phyloP scores from a whole-genome alignment of 2,888 invertebrate species.

The Belgica antarctica region DNA sequence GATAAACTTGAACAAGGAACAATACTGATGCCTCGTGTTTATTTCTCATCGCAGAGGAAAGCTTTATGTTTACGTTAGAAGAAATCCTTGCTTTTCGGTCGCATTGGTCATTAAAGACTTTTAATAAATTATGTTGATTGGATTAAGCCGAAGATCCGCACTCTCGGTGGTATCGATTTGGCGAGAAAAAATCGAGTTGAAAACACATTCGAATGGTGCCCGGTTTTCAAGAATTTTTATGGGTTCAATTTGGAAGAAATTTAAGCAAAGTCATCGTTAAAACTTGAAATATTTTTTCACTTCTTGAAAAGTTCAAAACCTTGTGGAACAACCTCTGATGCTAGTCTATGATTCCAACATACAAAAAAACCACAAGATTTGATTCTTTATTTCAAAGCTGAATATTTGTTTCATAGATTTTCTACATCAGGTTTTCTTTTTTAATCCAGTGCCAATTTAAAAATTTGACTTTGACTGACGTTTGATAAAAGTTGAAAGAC shows the following conservation, averaged over 20 bases:
- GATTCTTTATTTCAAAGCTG: no score
- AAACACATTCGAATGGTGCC: no score
- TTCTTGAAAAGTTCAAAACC: not conserved
- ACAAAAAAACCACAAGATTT: no score
- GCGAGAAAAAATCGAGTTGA: not conserved
- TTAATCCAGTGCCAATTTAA: no score
- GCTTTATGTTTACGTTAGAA: no score
- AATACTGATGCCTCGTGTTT: not conserved
- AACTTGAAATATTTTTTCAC: not conserved
- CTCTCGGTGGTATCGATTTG: slow-evolving; percentile 1
- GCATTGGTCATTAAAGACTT: no score
- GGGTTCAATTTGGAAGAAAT: not conserved
- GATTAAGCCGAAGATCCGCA: not conserved
- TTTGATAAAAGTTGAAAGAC: not conserved
- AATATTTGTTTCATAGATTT: not conserved
- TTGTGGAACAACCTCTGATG: no score
- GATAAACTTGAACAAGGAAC: not conserved
- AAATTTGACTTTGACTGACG: not conserved
- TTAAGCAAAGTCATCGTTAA: not conserved
- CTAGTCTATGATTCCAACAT: no score
- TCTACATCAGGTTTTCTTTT: no score
- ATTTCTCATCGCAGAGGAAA: no score
- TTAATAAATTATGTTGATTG: no score
- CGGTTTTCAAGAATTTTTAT: slow-evolving; percentile 9
- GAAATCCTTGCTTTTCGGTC: no score